Evolutionary conservation across 2,113 vertebrate genomes (phyloP).

Genomic region (Albula glossodonta): DNA sequence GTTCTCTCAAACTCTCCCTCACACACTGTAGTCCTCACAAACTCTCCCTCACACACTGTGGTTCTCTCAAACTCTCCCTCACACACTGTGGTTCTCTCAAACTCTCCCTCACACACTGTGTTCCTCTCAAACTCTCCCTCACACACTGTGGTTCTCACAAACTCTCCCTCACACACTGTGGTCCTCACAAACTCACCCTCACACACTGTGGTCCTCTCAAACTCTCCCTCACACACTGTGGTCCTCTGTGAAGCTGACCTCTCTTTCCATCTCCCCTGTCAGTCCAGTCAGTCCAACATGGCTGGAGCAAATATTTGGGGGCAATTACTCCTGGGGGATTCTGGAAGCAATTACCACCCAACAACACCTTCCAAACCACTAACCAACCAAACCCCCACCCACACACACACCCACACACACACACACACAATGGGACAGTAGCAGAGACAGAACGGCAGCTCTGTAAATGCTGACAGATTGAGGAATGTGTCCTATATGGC

Average conservation of each 20-base stretch:
- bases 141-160: too few relatives aligned
- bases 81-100: slow-evolving; percentile 34
- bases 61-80: slow-evolving; percentile 14
- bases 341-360: slow-evolving; percentile 70
- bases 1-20: too few relatives aligned
- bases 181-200: neutral
- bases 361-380: slow-evolving; percentile 12
- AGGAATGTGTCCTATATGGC: neutral
- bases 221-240: slow-evolving; percentile 28
- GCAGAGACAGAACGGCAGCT: neutral
- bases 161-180: too few relatives aligned
- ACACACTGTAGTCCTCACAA: neutral
- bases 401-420: neutral
- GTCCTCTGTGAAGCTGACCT: slow-evolving; percentile 44
- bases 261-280: slow-evolving; percentile 34
- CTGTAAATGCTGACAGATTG: neutral
- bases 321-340: slow-evolving; percentile 64
- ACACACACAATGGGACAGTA: neutral
- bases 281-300: slow-evolving; percentile 24
- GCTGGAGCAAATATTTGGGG: slow-evolving; percentile 51
- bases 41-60: neutral
- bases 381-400: neutral
- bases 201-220: neutral
- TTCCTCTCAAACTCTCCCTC: too few relatives aligned
- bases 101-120: too few relatives aligned